These are phyloP conservation scores for Philaethria dido DNA, from an alignment of 2,888 invertebrate species.

Conservation along the genomic window DNA sequence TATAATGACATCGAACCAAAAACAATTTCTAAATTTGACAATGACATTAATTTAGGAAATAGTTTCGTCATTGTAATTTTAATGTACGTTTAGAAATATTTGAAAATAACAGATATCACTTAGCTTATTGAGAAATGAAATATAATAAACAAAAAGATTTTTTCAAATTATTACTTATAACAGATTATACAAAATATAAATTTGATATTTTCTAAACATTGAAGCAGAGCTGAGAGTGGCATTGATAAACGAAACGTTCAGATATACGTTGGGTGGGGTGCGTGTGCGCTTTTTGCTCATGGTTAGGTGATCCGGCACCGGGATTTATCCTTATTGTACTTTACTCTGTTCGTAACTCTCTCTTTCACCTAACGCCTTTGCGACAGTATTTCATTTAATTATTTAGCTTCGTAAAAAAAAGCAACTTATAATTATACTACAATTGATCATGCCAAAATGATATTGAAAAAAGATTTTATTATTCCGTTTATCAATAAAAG, in stretches of 20 bases:
- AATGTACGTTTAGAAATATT: conserved; percentile 17
- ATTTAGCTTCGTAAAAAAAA: conserved; percentile 50
- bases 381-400: conserved; percentile 54
- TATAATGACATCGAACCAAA: too few species aligned
- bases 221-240: not conserved
- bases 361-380: conserved; percentile 67
- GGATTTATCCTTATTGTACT: conserved; percentile 71
- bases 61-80: not conserved
- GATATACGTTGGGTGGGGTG: conserved; percentile 65
- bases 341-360: conserved; percentile 76
- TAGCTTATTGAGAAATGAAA: not conserved
- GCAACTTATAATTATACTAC: conserved; percentile 53
- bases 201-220: not conserved
- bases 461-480: conserved; percentile 58
- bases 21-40: conserved; percentile 8
- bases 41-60: not conserved
- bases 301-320: conserved; percentile 57
- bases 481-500: conserved; percentile 55
- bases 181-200: not conserved
- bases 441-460: conserved; percentile 68
- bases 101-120: not conserved
- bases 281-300: conserved; percentile 59
- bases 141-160: not conserved
- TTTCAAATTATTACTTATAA: not conserved
- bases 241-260: conserved; percentile 51